A percentile compares a stretch with the other conserved stretches of the same genome.
phyloP scores from a whole-genome alignment of 2,797 vertebrate species.

The Taeniopygia guttata region DNA sequence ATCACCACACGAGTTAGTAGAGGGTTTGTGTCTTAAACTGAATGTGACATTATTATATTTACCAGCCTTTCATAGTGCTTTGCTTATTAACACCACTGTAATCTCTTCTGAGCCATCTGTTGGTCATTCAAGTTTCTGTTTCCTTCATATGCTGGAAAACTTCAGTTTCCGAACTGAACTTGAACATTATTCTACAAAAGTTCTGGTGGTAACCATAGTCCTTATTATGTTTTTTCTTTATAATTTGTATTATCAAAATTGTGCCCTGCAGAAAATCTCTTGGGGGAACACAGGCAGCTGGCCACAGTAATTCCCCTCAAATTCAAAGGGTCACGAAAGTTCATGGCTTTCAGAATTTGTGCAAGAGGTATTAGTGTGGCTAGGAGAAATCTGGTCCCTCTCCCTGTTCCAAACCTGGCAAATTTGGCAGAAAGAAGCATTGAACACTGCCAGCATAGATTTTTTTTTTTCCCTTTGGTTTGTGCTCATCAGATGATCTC shows the following conservation, averaged over 20 bases:
- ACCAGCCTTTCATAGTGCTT: conserved; percentile 9
- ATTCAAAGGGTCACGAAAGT: conserved; percentile 27
- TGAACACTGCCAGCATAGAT: not conserved
- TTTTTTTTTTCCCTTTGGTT: not conserved
- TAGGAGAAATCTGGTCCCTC: not conserved
- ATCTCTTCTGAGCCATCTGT: conserved; percentile 59
- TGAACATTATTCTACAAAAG: not conserved
- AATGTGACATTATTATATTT: conserved; percentile 10
- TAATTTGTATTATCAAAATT: not conserved
- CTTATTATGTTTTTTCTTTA: not conserved
- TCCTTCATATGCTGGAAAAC: not conserved
- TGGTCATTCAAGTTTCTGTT: conserved; percentile 39
- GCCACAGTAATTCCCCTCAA: conserved; percentile 21
- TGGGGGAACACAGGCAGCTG: conserved; percentile 29
- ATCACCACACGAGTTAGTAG: not conserved
- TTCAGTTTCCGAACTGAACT: not conserved
- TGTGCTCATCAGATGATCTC: not conserved
- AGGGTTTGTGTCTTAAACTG: conserved; percentile 19
- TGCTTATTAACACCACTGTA: conserved; percentile 48
- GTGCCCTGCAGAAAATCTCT: conserved; percentile 2
- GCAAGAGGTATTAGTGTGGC: not conserved
- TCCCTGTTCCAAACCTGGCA: not conserved
- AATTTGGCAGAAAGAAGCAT: conserved; percentile 11
- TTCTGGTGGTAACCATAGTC: not conserved
- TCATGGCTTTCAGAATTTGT: conserved; percentile 1